Percentiles rank a stretch among this genome's conserved stretches.
These are phyloP conservation scores for Lutjanus campechanus DNA, from an alignment of 2,797 vertebrate genomes.

Conservation along the genomic window DNA sequence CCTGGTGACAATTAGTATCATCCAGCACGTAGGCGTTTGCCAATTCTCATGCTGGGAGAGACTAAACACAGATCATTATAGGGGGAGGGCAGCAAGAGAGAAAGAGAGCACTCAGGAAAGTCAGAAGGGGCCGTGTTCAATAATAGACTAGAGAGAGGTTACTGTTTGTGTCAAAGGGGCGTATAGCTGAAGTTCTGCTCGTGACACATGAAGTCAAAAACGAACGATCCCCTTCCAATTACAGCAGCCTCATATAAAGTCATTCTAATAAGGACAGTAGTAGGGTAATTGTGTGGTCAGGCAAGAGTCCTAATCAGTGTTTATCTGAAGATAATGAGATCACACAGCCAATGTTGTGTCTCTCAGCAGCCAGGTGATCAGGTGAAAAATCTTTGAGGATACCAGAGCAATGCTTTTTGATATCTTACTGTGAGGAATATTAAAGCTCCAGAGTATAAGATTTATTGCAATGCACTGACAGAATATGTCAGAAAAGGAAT, in stretches of 20 bases:
- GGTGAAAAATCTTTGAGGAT: not conserved
- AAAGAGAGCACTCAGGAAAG: constrained; percentile 49
- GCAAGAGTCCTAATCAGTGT: constrained; percentile 24
- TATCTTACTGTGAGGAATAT: not conserved
- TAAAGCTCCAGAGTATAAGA: too few species aligned
- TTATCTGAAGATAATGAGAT: constrained; percentile 41
- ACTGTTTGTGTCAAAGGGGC: constrained; percentile 25
- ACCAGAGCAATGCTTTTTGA: not conserved
- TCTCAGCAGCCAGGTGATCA: not conserved
- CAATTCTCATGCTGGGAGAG: constrained; percentile 79
- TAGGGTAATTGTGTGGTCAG: not conserved
- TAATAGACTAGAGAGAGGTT: constrained; percentile 52
- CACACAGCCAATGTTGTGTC: constrained; percentile 9
- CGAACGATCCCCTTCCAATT: constrained; percentile 23
- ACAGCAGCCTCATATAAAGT: constrained; percentile 7
- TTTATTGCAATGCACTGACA: too few species aligned
- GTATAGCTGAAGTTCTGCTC: constrained; percentile 15
- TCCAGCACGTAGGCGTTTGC: constrained; percentile 71
- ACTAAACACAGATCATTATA: constrained; percentile 80
- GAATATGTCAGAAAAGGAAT: too few species aligned
- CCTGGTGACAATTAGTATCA: constrained; percentile 78
- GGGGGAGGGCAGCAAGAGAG: constrained; percentile 45
- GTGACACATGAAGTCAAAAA: constrained; percentile 26
- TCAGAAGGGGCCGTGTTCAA: constrained; percentile 51
- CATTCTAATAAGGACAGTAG: constrained; percentile 2